A percentile compares a stretch with the other conserved stretches of the same genome.
Conservation (phyloP, 2,888 invertebrate genomes). For the Callyntrura sp. region DNA sequence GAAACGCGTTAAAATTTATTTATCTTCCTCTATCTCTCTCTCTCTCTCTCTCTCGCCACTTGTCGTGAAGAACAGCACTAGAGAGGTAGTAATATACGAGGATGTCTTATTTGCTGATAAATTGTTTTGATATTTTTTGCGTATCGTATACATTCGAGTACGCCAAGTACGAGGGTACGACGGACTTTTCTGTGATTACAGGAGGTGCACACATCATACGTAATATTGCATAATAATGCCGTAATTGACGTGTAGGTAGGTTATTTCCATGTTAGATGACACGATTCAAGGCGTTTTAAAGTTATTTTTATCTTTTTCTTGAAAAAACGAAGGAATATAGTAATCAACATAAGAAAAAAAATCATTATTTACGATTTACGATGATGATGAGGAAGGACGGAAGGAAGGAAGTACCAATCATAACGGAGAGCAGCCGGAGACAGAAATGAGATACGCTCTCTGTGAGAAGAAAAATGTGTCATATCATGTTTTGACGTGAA, state of each 20-base stretch:
- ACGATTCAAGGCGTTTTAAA: slow-evolving; percentile 4
- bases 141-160: background rate
- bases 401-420: slow-evolving; percentile 40
- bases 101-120: slow-evolving; percentile 49
- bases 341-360: background rate
- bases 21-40: background rate
- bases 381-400: slow-evolving; percentile 39
- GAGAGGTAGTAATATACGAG: background rate
- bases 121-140: background rate
- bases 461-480: background rate
- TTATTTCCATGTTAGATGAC: slow-evolving; percentile 28
- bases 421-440: background rate
- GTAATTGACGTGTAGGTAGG: background rate
- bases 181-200: background rate
- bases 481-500: slow-evolving; percentile 37
- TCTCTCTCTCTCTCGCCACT: background rate
- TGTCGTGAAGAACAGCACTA: background rate
- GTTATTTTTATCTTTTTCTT: slow-evolving; percentile 30
- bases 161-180: background rate
- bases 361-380: slow-evolving; percentile 8
- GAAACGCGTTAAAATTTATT: slow-evolving; percentile 7
- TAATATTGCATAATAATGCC: slow-evolving; percentile 17
- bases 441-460: slow-evolving; percentile 6
- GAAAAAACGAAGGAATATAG: background rate
- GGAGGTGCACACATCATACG: background rate